Conservation (phyloP, 2,797 vertebrate genomes). For the Dendrocincla fuliginosa region DNA sequence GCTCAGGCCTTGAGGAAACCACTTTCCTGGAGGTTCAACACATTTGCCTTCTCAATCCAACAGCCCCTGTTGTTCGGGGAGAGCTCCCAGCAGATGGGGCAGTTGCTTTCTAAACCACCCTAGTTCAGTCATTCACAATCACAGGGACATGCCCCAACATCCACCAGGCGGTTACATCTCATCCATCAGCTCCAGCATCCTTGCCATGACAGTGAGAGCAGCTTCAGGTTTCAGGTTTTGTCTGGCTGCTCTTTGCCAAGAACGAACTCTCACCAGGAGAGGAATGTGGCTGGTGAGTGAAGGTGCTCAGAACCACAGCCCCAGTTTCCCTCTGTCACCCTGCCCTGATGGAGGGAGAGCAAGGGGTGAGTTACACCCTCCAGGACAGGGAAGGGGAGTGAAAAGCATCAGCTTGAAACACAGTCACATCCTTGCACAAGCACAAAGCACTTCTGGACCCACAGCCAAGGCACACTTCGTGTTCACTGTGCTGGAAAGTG, state of each 20-base stretch:
- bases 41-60: not conserved
- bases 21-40: not conserved
- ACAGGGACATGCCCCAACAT: not conserved
- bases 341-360: not conserved
- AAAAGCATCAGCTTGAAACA: not conserved
- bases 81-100: not conserved
- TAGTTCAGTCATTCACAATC: rapidly evolving
- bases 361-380: not conserved
- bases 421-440: not conserved
- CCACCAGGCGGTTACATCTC: not conserved
- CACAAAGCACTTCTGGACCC: not conserved
- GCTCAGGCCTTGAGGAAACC: not conserved
- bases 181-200: not conserved
- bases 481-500: not conserved
- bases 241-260: not conserved
- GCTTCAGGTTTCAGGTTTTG: not conserved
- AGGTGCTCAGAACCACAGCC: not conserved
- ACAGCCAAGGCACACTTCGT: rapidly evolving
- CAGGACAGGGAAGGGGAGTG: rapidly evolving
- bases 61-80: rapidly evolving
- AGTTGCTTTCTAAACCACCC: not conserved
- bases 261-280: not conserved
- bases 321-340: not conserved
- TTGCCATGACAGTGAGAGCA: not conserved
- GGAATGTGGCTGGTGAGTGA: not conserved